These are phyloP conservation scores for Syrphus vitripennis DNA, from an alignment of 2,888 invertebrate genomes.

Conservation along the genomic window DNA sequence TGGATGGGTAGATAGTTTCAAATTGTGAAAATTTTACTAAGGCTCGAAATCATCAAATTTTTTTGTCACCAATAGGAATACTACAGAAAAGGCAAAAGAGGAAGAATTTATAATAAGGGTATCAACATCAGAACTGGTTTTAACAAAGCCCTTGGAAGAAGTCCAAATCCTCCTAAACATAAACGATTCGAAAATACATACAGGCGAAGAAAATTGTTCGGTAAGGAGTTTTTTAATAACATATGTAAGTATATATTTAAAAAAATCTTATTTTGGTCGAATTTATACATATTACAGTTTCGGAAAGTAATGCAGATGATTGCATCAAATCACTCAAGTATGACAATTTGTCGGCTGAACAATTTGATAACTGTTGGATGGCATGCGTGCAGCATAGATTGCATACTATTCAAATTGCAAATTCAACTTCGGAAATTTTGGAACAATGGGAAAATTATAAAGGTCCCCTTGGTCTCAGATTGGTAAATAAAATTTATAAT, in stretches of 20 bases:
- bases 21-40: not conserved
- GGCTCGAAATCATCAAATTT: not conserved
- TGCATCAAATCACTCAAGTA: not conserved
- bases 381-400: not conserved
- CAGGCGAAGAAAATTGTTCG: not conserved
- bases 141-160: not conserved
- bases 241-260: not conserved
- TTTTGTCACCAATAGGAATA: not conserved
- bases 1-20: not conserved
- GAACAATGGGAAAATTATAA: not conserved
- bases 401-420: not conserved
- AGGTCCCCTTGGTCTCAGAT: not conserved
- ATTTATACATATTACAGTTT: not conserved
- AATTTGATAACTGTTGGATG: slow-evolving; percentile 6
- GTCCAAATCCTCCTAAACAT: not conserved
- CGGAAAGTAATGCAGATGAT: slow-evolving; percentile 2
- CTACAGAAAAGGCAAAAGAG: not conserved
- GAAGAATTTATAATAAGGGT: not conserved
- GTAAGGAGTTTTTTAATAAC: not conserved
- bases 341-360: not conserved
- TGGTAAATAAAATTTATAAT: not conserved
- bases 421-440: no score
- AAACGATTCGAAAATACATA: not conserved
- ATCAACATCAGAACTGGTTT: not conserved
- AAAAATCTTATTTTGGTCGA: not conserved